Evolutionary conservation across 2,888 invertebrate genomes (phyloP), one percentile per base, ranked within the genome.

Genomic region (Autographa gamma): DNA sequence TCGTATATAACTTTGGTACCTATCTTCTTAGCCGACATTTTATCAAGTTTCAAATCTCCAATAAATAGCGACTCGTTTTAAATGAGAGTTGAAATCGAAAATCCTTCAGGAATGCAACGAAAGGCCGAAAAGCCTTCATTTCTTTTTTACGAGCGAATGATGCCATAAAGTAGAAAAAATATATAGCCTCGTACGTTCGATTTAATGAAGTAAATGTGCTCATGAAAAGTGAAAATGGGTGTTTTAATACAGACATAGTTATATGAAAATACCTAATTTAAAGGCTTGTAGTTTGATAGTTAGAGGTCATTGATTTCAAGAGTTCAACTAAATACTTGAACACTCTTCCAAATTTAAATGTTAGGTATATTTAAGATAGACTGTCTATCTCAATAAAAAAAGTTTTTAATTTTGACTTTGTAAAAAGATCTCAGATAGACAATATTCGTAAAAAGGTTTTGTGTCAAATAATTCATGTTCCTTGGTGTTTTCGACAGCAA

Each of bases 151-250:
- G 86, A 83, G 66, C 77, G 70, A 69, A 75, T 77, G 74, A 67
- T 63, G 80, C 66, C 62, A 81, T 85, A 83, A 83, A 86, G 82
- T 75, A 80, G 77, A 78, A 78, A 82, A 82, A 77, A 76, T 69
- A 78, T 82, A 85, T 76, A 82, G 77, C 77, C 69, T 34, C 60
- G 60, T 79, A 79, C 32, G 77, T 70, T 60, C 74, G 69, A 79
- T 84, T 83, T 84, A 83, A 85, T 83, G 81, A 86, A 86, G 77
- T 81, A 81, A 83, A 86, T 81, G 73, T 81, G 67, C 71, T 75
- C 76, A 65, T 82, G 66, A 82, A 79, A 81, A 80, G 81, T 83
- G 84, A 83, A 48, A 81, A 82, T 66, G 72, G 68, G 41, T 59
- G 41, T 70, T 64, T 75, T 71, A 75, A 65, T 61, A 66, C 25